These are phyloP conservation scores for Onychomys torridus DNA, from an alignment of 2,797 vertebrate genomes.

Conservation along the genomic window DNA sequence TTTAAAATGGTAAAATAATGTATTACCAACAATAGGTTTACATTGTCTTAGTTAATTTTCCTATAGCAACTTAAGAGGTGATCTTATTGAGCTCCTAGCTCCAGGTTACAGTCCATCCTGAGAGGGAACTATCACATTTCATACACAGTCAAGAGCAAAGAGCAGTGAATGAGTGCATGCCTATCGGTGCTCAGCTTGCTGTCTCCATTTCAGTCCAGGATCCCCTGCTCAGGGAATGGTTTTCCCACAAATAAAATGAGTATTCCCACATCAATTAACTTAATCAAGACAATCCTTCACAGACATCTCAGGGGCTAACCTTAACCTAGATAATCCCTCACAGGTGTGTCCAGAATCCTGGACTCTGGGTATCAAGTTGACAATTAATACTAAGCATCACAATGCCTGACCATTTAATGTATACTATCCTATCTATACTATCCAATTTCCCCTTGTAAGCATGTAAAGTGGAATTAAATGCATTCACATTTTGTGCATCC, in stretches of 20 bases:
- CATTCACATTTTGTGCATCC: background rate
- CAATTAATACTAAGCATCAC: background rate
- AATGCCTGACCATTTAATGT: background rate
- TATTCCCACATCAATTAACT: background rate
- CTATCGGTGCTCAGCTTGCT: background rate
- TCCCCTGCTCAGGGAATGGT: background rate
- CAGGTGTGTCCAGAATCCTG: background rate
- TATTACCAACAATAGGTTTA: slow-evolving; percentile 6
- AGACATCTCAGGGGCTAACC: background rate
- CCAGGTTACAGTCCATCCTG: background rate
- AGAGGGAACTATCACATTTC: background rate
- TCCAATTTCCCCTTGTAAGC: background rate
- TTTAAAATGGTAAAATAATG: slow-evolving; percentile 28
- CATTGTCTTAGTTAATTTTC: background rate
- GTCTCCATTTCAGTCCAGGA: background rate
- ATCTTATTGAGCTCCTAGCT: background rate
- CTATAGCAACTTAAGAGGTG: background rate
- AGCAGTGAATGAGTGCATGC: background rate
- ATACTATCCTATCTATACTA: background rate
- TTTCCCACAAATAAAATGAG: background rate
- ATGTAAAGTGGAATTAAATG: slow-evolving; percentile 5
- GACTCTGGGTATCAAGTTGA: background rate
- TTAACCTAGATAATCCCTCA: background rate
- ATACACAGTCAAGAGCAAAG: background rate
- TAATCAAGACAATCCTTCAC: background rate